phyloP scores from a whole-genome alignment of 2,113 vertebrate genomes.

The Galbula dea region DNA sequence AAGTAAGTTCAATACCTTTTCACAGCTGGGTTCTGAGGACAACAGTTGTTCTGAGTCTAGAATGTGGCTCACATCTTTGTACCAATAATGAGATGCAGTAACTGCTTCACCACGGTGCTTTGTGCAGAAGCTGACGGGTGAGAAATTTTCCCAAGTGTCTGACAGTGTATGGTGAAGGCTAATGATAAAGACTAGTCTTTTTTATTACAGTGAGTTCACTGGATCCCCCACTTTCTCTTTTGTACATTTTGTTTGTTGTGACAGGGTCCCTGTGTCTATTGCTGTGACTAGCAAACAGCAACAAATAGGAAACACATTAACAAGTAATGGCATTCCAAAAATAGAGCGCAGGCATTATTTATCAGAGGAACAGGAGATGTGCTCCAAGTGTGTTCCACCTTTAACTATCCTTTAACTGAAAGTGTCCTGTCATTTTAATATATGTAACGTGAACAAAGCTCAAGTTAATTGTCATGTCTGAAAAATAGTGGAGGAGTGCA shows the following conservation, averaged over 20 bases:
- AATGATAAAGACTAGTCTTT: not conserved
- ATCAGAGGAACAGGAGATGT: not conserved
- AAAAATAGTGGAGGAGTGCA: not conserved
- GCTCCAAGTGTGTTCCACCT: not conserved
- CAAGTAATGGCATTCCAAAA: not conserved
- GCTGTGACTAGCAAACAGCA: not conserved
- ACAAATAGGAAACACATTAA: not conserved
- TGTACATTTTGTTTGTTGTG: not conserved
- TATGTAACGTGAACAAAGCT: not conserved
- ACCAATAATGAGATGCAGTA: fast-evolving
- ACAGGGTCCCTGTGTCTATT: not conserved
- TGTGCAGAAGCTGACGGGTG: not conserved
- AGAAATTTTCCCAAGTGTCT: not conserved
- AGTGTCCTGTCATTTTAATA: not conserved
- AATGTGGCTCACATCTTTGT: not conserved
- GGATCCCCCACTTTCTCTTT: not conserved
- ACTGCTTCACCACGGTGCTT: not conserved
- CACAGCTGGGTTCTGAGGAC: not conserved
- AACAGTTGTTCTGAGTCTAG: not conserved
- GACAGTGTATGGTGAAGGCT: not conserved
- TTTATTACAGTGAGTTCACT: not conserved
- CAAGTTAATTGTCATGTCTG: conserved; percentile 6
- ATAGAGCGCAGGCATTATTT: not conserved
- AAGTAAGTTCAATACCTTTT: not conserved
- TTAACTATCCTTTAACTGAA: not conserved